Percentiles rank a stretch among this genome's conserved stretches.
phyloP scores from a whole-genome alignment of 2,888 invertebrate genomes.

The Galeopsomyia nigrocyanea region DNA sequence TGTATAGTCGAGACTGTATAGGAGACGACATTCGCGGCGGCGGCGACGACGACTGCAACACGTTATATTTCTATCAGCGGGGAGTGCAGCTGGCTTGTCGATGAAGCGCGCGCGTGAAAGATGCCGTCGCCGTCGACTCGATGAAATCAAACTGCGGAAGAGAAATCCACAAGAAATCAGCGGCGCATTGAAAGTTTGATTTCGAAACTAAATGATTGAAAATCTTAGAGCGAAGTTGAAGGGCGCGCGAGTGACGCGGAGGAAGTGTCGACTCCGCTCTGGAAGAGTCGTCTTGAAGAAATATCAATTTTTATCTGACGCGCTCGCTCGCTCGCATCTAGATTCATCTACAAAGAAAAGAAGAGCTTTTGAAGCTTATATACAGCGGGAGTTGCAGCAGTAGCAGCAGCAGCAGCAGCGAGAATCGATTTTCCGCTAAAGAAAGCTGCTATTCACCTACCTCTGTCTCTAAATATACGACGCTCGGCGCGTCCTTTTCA shows the following conservation, averaged over 20 bases:
- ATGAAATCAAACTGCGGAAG: too few relatives aligned
- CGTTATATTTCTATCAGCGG: too few relatives aligned
- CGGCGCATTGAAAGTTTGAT: conserved; percentile 25
- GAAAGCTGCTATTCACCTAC: background rate
- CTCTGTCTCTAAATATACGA: background rate
- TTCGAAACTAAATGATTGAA: conserved; percentile 23
- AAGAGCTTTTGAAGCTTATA: background rate
- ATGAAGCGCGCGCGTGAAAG: too few relatives aligned
- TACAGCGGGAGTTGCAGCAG: too few relatives aligned
- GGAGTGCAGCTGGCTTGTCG: too few relatives aligned
- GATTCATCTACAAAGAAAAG: conserved; percentile 7
- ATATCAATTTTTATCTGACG: conserved; percentile 26
- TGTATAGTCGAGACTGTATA: too few relatives aligned
- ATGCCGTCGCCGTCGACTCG: too few relatives aligned
- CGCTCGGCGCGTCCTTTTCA: background rate
- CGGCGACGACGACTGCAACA: too few relatives aligned
- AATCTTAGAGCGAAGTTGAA: conserved; percentile 9
- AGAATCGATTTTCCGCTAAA: conserved; percentile 21
- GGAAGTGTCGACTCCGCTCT: background rate
- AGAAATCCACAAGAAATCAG: conserved; percentile 8
- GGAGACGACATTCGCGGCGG: too few relatives aligned
- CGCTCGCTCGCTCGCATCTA: background rate
- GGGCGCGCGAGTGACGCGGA: conserved; percentile 6
- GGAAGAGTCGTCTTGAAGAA: background rate
- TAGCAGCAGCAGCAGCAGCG: conserved; percentile 5